Base-by-base conservation (phyloP, 2,113 vertebrate species). In the Nesoenas mayeri region DNA sequence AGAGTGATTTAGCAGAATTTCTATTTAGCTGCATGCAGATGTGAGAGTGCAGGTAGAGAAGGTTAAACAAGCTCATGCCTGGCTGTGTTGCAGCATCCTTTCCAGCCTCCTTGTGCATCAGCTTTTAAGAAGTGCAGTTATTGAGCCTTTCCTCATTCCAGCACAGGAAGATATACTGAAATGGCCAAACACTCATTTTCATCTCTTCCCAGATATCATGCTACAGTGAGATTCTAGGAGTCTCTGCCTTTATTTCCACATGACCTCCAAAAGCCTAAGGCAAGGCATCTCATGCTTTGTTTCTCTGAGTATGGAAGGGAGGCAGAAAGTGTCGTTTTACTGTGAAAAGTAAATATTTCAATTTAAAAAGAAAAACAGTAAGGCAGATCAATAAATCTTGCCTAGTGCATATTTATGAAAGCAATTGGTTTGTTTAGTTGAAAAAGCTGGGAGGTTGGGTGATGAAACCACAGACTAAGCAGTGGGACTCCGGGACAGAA, bases 321-420 rank as follows among this genome's bases (percentile, higher is more conserved):
- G 32, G 24, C 38, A 77, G n/a, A 67, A 81, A 87, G 25, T 57
- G 32, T 4, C 28, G 74, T 53, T 94, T 90, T 84, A 38, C 47
- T 38, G 48, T 47, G 28, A 95, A 95, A 96, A 91, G 31, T 58
- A 54, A 95, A 4, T 83, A 69, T 82, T 85, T 86, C 80, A 36
- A 42, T 84, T 58, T 48, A 32, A 87, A 82, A 86, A 60, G 11
- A 32, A 70, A 67, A 70, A 8, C 10, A 21, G 20, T 42, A 57
- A 51, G 24, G 18, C 21, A 38, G n/a, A 81, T 82, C 75, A 53
- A 21, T 54, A 90, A n/a, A n/a, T 69, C 25, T 88, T 91, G 32
- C 18, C 14, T 40, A 58, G 8, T 57, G 12, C 25, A 78, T 8
- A 9, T 75, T 51, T 77, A 62, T 83, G 86, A 69, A 91, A 89